phyloP scores from a whole-genome alignment of 2,888 invertebrate genomes.

The Pristionchus japonicus region DNA sequence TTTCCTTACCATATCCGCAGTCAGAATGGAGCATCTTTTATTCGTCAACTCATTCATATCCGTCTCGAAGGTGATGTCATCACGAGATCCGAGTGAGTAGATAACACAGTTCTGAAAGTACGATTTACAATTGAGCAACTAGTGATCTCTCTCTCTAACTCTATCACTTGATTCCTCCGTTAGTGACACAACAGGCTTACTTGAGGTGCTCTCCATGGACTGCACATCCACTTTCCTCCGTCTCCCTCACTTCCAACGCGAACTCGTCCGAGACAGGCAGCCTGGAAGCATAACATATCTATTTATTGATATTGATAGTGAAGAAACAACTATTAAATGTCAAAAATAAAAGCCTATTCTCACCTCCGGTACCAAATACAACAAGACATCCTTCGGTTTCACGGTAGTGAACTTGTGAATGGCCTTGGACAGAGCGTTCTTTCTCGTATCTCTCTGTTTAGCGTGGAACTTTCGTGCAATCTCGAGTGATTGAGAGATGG shows the following conservation, averaged over 20 bases:
- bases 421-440: not conserved
- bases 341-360: no score
- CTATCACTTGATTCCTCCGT: no score
- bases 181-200: not conserved
- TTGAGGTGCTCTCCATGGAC: slow-evolving; percentile 13
- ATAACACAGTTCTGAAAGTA: slow-evolving; percentile 21
- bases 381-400: not conserved
- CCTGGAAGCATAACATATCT: not conserved
- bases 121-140: not conserved
- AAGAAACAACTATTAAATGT: no score
- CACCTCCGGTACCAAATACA: not conserved
- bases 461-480: not conserved
- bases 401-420: not conserved
- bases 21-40: not conserved
- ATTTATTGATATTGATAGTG: no score
- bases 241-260: slow-evolving; percentile 8
- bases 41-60: not conserved
- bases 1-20: slow-evolving; percentile 19
- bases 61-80: slow-evolving; percentile 24
- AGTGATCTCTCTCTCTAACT: not conserved
- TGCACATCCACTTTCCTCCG: slow-evolving; percentile 47
- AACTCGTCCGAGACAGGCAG: not conserved
- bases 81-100: slow-evolving; percentile 38
- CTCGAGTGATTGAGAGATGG: not conserved
- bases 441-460: not conserved